These are phyloP conservation scores for Solenopsis fugax DNA, from an alignment of 1,140 invertebrate species.

Conservation along the genomic window DNA sequence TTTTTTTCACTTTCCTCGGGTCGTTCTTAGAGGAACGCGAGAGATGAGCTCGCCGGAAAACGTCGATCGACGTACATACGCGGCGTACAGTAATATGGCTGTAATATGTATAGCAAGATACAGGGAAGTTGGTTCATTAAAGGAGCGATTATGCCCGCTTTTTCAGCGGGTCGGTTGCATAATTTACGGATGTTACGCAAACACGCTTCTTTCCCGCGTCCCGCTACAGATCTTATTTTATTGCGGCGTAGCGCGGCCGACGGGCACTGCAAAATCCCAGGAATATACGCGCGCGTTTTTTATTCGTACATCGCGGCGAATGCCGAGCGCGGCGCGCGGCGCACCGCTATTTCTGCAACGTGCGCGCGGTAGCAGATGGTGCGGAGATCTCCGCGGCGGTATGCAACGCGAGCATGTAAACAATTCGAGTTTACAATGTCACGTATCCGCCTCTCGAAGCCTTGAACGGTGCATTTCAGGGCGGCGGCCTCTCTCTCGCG, in stretches of 20 bases:
- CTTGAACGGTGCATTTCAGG: slow-evolving; percentile 41
- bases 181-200: neutral
- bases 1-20: slow-evolving; percentile 7
- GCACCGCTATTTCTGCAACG: slow-evolving; percentile 53
- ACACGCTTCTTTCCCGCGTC: neutral
- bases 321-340: neutral
- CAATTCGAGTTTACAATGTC: slow-evolving; percentile 54
- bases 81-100: neutral
- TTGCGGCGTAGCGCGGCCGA: neutral
- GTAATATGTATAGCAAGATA: neutral
- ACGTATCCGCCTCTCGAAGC: slow-evolving; percentile 28
- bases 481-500: slow-evolving; percentile 20
- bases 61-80: neutral
- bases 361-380: slow-evolving; percentile 21
- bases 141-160: neutral
- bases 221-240: slow-evolving; percentile 23
- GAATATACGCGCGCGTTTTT: slow-evolving; percentile 31
- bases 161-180: neutral
- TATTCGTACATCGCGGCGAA: neutral
- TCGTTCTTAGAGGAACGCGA: slow-evolving; percentile 3
- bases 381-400: slow-evolving; percentile 8
- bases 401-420: slow-evolving; percentile 55
- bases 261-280: neutral
- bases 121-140: slow-evolving; percentile 21
- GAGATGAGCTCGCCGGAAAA: slow-evolving; percentile 27